These are phyloP conservation scores for Agrypnus murinus DNA, from an alignment of 2,888 invertebrate species.

Conservation along the genomic window DNA sequence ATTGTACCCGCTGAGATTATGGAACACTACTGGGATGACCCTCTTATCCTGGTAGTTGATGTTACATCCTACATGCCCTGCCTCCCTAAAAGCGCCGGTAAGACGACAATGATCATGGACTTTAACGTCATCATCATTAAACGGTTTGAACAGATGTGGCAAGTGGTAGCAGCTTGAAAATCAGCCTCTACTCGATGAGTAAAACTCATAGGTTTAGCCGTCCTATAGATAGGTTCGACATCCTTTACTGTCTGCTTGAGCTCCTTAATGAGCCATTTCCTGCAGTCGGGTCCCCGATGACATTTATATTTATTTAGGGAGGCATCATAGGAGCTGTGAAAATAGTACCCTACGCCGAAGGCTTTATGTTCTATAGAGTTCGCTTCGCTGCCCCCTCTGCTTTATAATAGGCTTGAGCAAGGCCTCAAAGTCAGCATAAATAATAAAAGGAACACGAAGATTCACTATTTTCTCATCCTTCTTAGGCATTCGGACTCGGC, in stretches of 20 bases:
- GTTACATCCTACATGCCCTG: conserved; percentile 57
- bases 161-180: too few species aligned
- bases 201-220: not conserved
- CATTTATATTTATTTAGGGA: not conserved
- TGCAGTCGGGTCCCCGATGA: conserved; percentile 46
- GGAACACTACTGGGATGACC: conserved; percentile 57
- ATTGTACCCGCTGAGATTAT: conserved; percentile 60
- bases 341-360: not conserved
- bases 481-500: conserved; percentile 25
- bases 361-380: not conserved
- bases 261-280: conserved; percentile 49
- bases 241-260: not conserved
- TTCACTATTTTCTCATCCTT: conserved; percentile 15
- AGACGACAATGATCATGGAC: conserved; percentile 28
- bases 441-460: conserved; percentile 33
- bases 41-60: conserved; percentile 53
- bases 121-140: too few species aligned
- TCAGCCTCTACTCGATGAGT: too few species aligned
- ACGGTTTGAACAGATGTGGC: too few species aligned
- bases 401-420: not conserved
- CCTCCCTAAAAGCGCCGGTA: conserved; percentile 50
- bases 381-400: not conserved
- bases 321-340: not conserved
- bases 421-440: conserved; percentile 46
- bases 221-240: not conserved